Evolutionary conservation across 2,888 invertebrate species (phyloP).

Genomic region (Drosophila helvetica): DNA sequence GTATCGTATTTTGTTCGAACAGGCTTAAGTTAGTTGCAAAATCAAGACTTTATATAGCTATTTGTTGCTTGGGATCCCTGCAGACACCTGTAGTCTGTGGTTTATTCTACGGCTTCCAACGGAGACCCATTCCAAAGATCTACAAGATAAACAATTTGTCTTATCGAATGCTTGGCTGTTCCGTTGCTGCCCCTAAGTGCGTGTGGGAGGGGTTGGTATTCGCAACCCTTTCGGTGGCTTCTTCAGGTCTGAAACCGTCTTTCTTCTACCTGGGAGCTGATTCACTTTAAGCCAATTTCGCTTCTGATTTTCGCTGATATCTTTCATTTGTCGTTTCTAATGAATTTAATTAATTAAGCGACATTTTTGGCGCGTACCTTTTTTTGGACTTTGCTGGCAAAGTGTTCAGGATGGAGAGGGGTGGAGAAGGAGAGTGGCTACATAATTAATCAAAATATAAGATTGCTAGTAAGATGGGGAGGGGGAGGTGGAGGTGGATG

Average conservation of each 20-base stretch:
- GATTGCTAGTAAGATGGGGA: neutral
- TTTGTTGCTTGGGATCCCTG: no score
- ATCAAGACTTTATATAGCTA: no score
- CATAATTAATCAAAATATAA: conserved; percentile 73
- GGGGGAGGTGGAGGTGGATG: neutral
- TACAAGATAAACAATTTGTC: no score
- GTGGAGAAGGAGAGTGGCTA: conserved; percentile 17
- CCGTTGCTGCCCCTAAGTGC: no score
- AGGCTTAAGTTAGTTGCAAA: no score
- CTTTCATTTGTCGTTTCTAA: conserved; percentile 44
- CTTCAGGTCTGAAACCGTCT: neutral
- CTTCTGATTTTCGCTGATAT: conserved; percentile 13
- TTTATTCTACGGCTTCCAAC: no score
- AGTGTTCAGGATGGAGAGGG: conserved; percentile 1
- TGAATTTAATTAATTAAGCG: conserved; percentile 70
- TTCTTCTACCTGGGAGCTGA: conserved; percentile 5
- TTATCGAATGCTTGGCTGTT: no score
- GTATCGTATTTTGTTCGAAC: no score
- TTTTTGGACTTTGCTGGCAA: conserved; percentile 33
- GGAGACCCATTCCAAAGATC: no score
- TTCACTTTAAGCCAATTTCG: conserved; percentile 5
- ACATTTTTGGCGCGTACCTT: conserved; percentile 50
- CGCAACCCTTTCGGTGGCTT: neutral
- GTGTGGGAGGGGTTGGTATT: no score
- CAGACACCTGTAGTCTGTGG: no score